Base-by-base conservation (phyloP, 2,113 vertebrate genomes). In the Podiceps cristatus region DNA sequence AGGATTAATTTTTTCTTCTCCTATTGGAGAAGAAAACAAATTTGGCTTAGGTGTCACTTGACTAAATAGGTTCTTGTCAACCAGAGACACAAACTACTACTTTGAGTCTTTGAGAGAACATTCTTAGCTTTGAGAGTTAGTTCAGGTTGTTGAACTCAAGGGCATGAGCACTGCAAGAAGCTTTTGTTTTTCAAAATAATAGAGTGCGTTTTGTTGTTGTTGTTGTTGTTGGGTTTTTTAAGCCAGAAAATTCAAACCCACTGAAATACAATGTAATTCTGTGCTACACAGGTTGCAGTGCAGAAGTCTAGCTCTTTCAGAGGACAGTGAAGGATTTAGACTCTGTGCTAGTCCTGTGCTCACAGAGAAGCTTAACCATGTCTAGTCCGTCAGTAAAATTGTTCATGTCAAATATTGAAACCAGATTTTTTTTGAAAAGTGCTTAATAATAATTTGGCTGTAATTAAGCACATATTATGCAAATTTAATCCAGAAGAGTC, bases 51-150 rank as follows among this genome's bases (percentile, higher is more conserved):
- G 47, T 96, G 96, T 92, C 80, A 69, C 82, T 94, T 72, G 75
- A n/a, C 79, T 95, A 86, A 96, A 89, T 85, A 80, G 37, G 47
- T 96, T 97, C 75, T 67, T 95, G 96, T 96, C 56, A 90, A 25
- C 7, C 29, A 67, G 47, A 87, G 64, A 28, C 52, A 78, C 47
- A 81, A 92, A 78, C 10, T 19, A 31, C 20, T 85, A 95, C 68
- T 81, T 75, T 40, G 35, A 35, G 33, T 59, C 47, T 85, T 93
- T 93, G 62, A 2, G 33, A 75, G 85, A 87, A 82, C 66, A 40
- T 74, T 93, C 81, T 96, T 63, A 53, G 29, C 79, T 90, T 94
- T 78, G 56, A 81, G 37, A 13, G 3, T 81, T 94, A 90, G 76
- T 63, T 86, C 60, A 81, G 64, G 33, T 94, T 80, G 31, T 84